Conservation (phyloP, 2,888 invertebrate species). For the Caenorhabditis uteleia region DNA sequence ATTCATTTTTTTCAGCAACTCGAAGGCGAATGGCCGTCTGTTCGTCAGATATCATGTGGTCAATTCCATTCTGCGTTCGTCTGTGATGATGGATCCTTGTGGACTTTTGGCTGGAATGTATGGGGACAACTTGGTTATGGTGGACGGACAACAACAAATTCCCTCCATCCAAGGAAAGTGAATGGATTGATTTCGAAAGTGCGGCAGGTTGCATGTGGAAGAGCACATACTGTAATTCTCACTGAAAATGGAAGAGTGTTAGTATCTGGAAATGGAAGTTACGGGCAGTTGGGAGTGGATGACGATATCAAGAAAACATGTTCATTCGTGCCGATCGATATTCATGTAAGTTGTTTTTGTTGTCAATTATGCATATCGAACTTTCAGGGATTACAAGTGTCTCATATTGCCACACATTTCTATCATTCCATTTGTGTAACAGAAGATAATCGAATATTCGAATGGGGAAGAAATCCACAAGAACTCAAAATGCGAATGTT, state of each 20-base stretch:
- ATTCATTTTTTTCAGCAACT: constrained; percentile 39
- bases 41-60: constrained; percentile 54
- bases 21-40: constrained; percentile 49
- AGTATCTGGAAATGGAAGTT: constrained; percentile 42
- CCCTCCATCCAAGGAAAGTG: constrained; percentile 31
- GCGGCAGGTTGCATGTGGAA: constrained; percentile 41
- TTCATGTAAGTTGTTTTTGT: constrained; percentile 11
- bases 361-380: too few relatives aligned
- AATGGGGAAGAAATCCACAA: constrained; percentile 65
- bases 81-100: constrained; percentile 49
- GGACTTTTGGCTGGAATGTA: constrained; percentile 64
- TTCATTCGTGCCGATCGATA: constrained; percentile 26
- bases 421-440: constrained; percentile 62
- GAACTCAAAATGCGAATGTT: constrained; percentile 59
- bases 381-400: constrained; percentile 9
- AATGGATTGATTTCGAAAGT: constrained; percentile 29
- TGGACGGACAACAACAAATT: constrained; percentile 13
- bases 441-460: constrained; percentile 43
- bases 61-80: constrained; percentile 64
- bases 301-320: constrained; percentile 50
- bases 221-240: constrained; percentile 50
- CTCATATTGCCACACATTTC: constrained; percentile 44
- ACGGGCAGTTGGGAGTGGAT: constrained; percentile 49
- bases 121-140: constrained; percentile 62
- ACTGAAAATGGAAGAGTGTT: constrained; percentile 38